These are phyloP conservation scores for Cryptus viduatorius DNA, from an alignment of 2,888 invertebrate genomes.

Conservation along the genomic window DNA sequence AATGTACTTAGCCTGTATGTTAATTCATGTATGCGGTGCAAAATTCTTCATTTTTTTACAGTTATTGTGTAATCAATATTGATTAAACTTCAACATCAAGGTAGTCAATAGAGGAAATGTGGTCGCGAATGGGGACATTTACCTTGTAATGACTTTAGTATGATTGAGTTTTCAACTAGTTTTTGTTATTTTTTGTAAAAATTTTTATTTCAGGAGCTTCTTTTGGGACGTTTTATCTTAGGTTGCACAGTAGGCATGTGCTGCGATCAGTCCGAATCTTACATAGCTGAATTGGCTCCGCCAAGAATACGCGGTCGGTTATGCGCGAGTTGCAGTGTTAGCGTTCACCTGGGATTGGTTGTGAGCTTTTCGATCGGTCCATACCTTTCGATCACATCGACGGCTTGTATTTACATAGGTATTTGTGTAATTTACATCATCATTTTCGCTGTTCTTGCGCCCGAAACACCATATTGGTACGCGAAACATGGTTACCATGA, in stretches of 20 bases:
- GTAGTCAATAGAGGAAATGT: too few relatives aligned
- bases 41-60: too few relatives aligned
- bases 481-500: conserved; percentile 40
- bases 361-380: conserved; percentile 57
- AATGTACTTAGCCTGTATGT: too few relatives aligned
- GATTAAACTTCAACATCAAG: too few relatives aligned
- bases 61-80: too few relatives aligned
- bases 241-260: conserved; percentile 57
- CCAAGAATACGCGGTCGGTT: conserved; percentile 50
- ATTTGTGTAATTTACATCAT: conserved; percentile 19
- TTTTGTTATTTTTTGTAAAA: background rate
- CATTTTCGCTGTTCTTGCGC: conserved; percentile 28
- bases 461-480: conserved; percentile 67
- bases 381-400: conserved; percentile 30
- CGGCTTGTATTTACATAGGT: conserved; percentile 54
- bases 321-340: conserved; percentile 59
- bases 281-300: conserved; percentile 62
- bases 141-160: background rate
- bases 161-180: background rate
- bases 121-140: too few relatives aligned
- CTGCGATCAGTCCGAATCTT: conserved; percentile 63
- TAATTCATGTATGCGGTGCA: too few relatives aligned
- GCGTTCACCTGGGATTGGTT: conserved; percentile 62
- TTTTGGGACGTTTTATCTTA: conserved; percentile 55
- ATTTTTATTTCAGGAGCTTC: conserved; percentile 44